Evolutionary conservation across 2,888 invertebrate genomes (phyloP), one percentile per base, ranked within the genome.

Genomic region (Aquatica leii): DNA sequence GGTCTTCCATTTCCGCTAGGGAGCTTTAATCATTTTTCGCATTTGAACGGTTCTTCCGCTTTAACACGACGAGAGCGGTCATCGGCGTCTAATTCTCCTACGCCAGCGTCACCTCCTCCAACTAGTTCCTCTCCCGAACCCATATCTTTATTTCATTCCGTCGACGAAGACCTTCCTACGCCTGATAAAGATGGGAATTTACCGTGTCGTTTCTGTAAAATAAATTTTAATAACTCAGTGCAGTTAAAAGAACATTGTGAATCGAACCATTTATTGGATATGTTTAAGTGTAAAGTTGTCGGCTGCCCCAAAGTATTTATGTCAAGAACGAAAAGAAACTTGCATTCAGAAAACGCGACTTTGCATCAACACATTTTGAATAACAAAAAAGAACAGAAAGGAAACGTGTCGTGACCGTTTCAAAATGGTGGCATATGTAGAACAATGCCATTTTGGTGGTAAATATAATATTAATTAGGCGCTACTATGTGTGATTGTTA

Each of bases 261-360:
- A 79, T 85, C 83, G 67, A 82, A 85, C 51, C 92, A 92, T 76
- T 78, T 84, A 31, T 85, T 87, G 61, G 90, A 92, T 61, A 86
- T 92, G 82, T 90, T 89, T 74, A 86, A 88, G 66, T 93, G 93
- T 82, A 88, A 90, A n/a, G 84, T 91, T 52, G 86, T 86, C 61
- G 92, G 92, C 11, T 93, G 93, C 81, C 88, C 88, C 52, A 89
- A 91, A 72, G 88, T 91, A 50, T 94, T 93, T 81, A 88, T 90
- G 65, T 92, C 93, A 9, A 85, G 90, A 71, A 91, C 92, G 68
- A 89, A 90, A 70, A 86, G 93, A 65, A 93, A 92, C 77, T 85
- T 88, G 51, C 93, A 93, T 80, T 88, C 89, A 63, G 90, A 91
- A 73, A 87, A 88, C 71, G 89, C 89, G 68, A 81, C 82, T 62